Evolutionary conservation across 2,797 vertebrate genomes (phyloP).

Genomic region (Hypotaenidia philippensis): DNA sequence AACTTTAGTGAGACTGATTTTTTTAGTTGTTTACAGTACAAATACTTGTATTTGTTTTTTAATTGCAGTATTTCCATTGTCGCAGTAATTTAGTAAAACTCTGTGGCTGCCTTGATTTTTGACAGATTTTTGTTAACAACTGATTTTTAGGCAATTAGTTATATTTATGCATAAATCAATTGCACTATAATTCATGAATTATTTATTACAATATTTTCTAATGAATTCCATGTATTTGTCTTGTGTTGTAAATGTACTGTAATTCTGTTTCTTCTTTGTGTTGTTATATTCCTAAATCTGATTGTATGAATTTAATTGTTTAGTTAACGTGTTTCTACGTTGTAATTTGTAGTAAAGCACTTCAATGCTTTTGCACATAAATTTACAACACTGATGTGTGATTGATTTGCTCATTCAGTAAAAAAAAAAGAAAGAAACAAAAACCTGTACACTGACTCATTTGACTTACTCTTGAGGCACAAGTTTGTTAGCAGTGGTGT

Average conservation of each 20-base stretch:
- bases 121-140: conserved; percentile 89
- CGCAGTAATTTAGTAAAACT: conserved; percentile 89
- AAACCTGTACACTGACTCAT: conserved; percentile 76
- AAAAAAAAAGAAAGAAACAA: conserved; percentile 74
- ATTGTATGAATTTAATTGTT: conserved; percentile 90
- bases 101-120: conserved; percentile 88
- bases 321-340: conserved; percentile 90
- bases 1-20: conserved; percentile 84
- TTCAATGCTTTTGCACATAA: conserved; percentile 94
- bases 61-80: conserved; percentile 89
- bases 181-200: conserved; percentile 97
- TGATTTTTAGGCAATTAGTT: conserved; percentile 89
- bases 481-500: neutral
- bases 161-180: conserved; percentile 98
- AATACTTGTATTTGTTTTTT: conserved; percentile 87
- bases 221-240: conserved; percentile 90
- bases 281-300: conserved; percentile 90
- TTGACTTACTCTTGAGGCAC: conserved; percentile 76
- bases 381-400: conserved; percentile 88
- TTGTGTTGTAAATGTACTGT: conserved; percentile 93
- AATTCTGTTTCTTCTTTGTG: conserved; percentile 89
- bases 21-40: conserved; percentile 89
- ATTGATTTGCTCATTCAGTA: conserved; percentile 87
- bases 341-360: conserved; percentile 94
- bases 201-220: conserved; percentile 91